Evolutionary conservation across 2,113 vertebrate genomes (phyloP), one percentile per base, ranked within the genome.

Genomic region (Mus pahari): DNA sequence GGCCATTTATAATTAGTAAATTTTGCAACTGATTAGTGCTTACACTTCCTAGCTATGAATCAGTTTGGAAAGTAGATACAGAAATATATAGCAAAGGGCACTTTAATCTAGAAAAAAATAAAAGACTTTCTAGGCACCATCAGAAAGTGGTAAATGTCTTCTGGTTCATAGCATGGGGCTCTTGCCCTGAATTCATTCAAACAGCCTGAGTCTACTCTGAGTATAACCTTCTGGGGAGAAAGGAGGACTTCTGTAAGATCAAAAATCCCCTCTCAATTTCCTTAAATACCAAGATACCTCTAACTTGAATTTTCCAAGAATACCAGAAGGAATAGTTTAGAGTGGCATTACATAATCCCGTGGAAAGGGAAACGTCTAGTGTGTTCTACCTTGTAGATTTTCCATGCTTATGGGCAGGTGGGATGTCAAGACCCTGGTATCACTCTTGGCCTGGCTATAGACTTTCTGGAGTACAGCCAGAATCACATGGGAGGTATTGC

Each of bases 111-210:
- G 7, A 48, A 48, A 48, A 53, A 68, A 36, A 68, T 60, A 91
- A 10, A 13, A 31, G 16, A n/a, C 6, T 26, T 66, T 86, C 36
- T 77, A 53, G 9, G 42, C 36, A 24, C 24, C 42, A 22, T 22
- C 11, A 39, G 48, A 45, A 64, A 31, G 20, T 70, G 28, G 7
- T 39, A 75, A 33, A 64, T 39, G 2, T 78, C 26, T 78, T 64
- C 64, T 88, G 9, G 42, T 68, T 55, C 12, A 20, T 24, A 62
- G 53, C 11, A 33, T 42, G 8, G 55, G 70, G 73, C 13, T 11
- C n/a, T 77, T 86, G 31, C 42, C 12, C 50, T 82, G 84, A 93
- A 86, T 89, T 93, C 36, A 31, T 77, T 31, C 50, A 53, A 9
- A 62, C 5, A 45, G 1, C 11, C 26, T 81, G 31, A 22, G 9